These are phyloP conservation scores for Sycon ciliatum DNA, from an alignment of 37 sponge, comb jelly and placozoan genomes.

Conservation along the genomic window DNA sequence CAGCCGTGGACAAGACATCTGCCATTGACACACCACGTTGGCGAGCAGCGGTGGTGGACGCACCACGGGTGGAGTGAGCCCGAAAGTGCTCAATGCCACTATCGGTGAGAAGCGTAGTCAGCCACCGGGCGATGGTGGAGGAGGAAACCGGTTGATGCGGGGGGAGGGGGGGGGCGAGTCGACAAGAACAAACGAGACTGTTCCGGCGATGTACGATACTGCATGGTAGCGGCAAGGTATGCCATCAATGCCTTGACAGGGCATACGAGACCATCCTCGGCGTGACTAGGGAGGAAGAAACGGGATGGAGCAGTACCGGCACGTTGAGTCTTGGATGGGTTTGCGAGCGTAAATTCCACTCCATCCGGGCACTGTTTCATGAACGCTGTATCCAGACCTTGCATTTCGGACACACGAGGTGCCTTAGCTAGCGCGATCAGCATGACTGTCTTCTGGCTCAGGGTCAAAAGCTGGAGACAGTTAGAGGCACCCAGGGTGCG, in stretches of 20 bases:
- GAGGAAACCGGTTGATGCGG: no score
- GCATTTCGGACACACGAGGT: slow-evolving; percentile 18
- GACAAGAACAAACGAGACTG: no score
- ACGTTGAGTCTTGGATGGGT: slow-evolving; percentile 22
- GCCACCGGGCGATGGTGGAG: no score
- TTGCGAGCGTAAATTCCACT: slow-evolving; percentile 14
- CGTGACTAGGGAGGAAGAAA: slow-evolving; percentile 2
- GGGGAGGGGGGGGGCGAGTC: no score
- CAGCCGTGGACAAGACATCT: no score
- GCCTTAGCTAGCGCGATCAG: slow-evolving; percentile 29
- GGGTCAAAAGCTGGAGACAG: neutral
- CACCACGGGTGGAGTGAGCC: no score
- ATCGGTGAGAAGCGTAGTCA: no score
- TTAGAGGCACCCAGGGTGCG: neutral
- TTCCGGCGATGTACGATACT: no score
- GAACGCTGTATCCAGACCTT: slow-evolving; percentile 22
- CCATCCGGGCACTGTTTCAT: slow-evolving; percentile 14
- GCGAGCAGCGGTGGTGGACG: no score
- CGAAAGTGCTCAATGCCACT: no score
- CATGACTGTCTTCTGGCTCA: slow-evolving; percentile 2
- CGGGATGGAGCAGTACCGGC: slow-evolving; percentile 20
- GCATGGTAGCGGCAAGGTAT: no score
- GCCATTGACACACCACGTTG: no score
- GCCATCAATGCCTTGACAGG: slow-evolving; percentile 19
- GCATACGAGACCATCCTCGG: slow-evolving; percentile 13